These are phyloP conservation scores for Diabrotica balteata DNA, from an alignment of 2,888 invertebrate genomes.

Conservation along the genomic window DNA sequence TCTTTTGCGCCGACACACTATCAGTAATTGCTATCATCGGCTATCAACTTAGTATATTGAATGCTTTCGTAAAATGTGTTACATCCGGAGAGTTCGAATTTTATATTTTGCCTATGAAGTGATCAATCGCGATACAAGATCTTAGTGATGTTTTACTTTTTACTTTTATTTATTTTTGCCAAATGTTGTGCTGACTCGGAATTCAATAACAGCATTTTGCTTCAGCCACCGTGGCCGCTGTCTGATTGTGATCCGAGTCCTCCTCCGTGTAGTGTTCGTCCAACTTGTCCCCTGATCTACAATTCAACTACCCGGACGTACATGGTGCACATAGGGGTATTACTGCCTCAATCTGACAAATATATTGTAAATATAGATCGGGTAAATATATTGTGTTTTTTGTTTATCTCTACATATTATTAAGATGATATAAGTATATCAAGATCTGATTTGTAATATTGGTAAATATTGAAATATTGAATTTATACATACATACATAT, in stretches of 20 bases:
- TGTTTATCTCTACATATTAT: neutral
- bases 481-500: too few species aligned
- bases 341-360: conserved; percentile 68
- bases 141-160: conserved; percentile 40
- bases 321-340: conserved; percentile 69
- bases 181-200: conserved; percentile 31
- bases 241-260: conserved; percentile 16
- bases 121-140: conserved; percentile 28
- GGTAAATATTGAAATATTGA: too few species aligned
- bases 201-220: conserved; percentile 43
- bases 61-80: conserved; percentile 49
- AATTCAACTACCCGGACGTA: conserved; percentile 63
- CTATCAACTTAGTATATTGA: conserved; percentile 50
- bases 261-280: too few species aligned
- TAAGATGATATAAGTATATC: too few species aligned
- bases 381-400: conserved; percentile 52
- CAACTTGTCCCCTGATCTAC: conserved; percentile 3
- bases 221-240: conserved; percentile 40
- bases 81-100: conserved; percentile 39
- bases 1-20: conserved; percentile 51
- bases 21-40: conserved; percentile 55
- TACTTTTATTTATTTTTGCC: conserved; percentile 37
- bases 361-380: conserved; percentile 62
- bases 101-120: conserved; percentile 38
- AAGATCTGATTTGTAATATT: too few species aligned